Conservation (phyloP, 2,797 vertebrate genomes). For the Astyanax mexicanus region DNA sequence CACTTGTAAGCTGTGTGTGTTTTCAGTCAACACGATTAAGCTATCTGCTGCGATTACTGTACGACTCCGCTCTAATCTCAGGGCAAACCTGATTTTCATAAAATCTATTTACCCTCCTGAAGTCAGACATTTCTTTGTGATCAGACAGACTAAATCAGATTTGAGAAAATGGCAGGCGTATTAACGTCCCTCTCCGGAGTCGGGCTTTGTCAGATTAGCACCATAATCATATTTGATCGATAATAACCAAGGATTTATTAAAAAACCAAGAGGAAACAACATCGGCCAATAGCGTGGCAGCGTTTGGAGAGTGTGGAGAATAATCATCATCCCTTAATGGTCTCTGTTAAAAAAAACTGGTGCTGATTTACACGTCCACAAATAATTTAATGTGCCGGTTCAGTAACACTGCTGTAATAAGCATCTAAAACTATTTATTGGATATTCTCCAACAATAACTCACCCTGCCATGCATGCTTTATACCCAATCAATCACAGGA, state of each 20-base stretch:
- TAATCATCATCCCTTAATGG: conserved; percentile 72
- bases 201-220: conserved; percentile 68
- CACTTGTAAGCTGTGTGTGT: conserved; percentile 18
- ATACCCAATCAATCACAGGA: conserved; percentile 79
- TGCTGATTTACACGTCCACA: conserved; percentile 76
- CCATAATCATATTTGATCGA: conserved; percentile 74
- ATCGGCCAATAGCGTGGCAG: conserved; percentile 57
- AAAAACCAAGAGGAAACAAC: conserved; percentile 53
- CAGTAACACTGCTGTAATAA: conserved; percentile 81
- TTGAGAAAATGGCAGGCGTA: conserved; percentile 11
- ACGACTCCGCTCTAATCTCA: conserved; percentile 38
- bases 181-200: conserved; percentile 54
- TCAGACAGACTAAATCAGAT: conserved; percentile 2
- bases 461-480: conserved; percentile 78
- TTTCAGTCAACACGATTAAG: conserved; percentile 35
- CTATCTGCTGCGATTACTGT: conserved; percentile 35
- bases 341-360: conserved; percentile 73
- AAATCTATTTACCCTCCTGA: conserved; percentile 31
- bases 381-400: conserved; percentile 79
- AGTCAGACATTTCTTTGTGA: conserved; percentile 2
- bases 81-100: conserved; percentile 4
- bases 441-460: conserved; percentile 79
- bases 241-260: conserved; percentile 63
- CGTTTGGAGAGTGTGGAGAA: conserved; percentile 63
- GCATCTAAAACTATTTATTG: conserved; percentile 84